Percentiles rank a stretch among this genome's conserved stretches.
These are phyloP conservation scores for Apostichopus parvimensis DNA, from an alignment of 35 echinoderm and acorn worm species.

Conservation along the genomic window DNA sequence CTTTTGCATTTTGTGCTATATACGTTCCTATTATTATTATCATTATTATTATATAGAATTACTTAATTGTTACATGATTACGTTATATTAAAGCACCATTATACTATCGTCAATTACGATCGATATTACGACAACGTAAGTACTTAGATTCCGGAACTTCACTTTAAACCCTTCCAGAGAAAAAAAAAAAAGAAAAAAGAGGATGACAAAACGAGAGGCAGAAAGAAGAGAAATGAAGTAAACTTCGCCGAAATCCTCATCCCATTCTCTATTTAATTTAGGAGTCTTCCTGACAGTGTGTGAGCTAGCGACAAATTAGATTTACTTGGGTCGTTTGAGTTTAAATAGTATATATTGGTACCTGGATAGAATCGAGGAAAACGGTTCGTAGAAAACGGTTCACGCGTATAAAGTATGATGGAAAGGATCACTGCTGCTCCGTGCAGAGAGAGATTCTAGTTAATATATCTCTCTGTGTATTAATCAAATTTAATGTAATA, in stretches of 20 bases:
- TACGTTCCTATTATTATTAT: no score
- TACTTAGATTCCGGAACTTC: no score
- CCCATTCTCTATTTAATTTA: slow-evolving; percentile 38
- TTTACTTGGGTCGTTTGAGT: slow-evolving; percentile 28
- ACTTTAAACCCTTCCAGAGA: no score
- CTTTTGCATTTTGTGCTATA: no score
- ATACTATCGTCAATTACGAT: no score
- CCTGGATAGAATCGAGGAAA: slow-evolving; percentile 11
- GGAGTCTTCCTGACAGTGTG: slow-evolving; percentile 13
- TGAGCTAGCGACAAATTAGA: slow-evolving; percentile 40
- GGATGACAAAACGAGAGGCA: no score
- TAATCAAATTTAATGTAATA: slow-evolving; percentile 28
- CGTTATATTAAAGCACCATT: no score
- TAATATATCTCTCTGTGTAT: neutral
- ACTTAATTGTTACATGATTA: no score
- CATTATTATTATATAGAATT: no score
- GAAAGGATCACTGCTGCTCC: neutral
- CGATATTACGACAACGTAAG: no score
- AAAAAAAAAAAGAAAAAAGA: no score
- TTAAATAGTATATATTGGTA: neutral
- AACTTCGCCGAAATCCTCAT: neutral
- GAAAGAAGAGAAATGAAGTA: neutral
- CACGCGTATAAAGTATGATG: neutral
- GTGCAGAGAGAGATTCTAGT: neutral
- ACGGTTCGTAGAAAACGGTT: neutral